Evolutionary conservation across 2,113 vertebrate genomes (phyloP), one percentile per base, ranked within the genome.

Genomic region (Bufo bufo): DNA sequence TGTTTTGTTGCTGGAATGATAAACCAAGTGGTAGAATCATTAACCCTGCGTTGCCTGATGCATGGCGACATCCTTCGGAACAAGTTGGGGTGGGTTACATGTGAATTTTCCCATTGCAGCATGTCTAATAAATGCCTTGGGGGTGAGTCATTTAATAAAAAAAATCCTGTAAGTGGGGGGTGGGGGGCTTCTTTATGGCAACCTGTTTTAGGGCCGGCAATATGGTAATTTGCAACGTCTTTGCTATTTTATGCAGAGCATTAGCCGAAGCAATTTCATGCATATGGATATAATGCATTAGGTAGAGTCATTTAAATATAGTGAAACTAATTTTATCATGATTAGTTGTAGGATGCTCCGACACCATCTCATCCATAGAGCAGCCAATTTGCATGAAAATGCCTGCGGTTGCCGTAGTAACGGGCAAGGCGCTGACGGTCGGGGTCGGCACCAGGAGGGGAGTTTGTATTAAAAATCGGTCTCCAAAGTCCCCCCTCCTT

Each of bases 301-400:
- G 97, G 96, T 97, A 95, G 96, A 96, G 96, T 95, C 95, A 96
- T 95, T 96, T 98, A 96, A 98, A 97, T 97, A 97, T 96, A 96
- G 96, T 96, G 96, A 98, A 97, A 98, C 97, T 98, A 97, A 99
- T 99, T 98, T 99, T 98, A 98, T 97, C 97, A 98, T 98, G 97
- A 98, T 99, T 99, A 99, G 97, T 97, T 98, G 96, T 95, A 96
- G 96, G 95, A 93, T 95, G 94, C 94, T 96, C 91, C 93, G 94
- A 94, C 83, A 94, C 93, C 90, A 85, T 95, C 94, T 96, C 94
- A 96, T 96, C 94, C 93, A 95, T 95, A 95, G 93, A 94, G 94
- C 93, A 96, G 93, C 94, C 94, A 96, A 96, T 96, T 95, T 96
- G 95, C 95, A 95, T 96, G 95, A 95, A 95, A 95, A 94, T 95